Evolutionary conservation across 2,797 vertebrate genomes (phyloP).

Genomic region (Carduelis carduelis): DNA sequence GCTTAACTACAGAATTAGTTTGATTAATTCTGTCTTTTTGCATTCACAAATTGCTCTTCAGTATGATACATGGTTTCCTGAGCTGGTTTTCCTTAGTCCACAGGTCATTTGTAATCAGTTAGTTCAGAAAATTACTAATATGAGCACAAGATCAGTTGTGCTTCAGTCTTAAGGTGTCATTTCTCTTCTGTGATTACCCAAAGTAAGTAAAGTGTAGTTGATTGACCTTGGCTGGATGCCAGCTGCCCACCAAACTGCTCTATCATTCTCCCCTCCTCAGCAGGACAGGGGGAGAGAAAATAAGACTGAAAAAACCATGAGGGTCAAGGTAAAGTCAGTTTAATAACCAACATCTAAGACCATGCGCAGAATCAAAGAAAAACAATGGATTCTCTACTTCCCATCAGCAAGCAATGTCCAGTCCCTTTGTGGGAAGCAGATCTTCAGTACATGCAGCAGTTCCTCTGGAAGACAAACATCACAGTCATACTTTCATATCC

Average conservation of each 20-base stretch:
- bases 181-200: not conserved
- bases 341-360: not conserved
- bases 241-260: not conserved
- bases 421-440: not conserved
- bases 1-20: not conserved
- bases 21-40: not conserved
- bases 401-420: not conserved
- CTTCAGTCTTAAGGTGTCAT: not conserved
- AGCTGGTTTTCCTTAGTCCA: not conserved
- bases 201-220: not conserved
- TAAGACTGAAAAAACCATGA: accelerated
- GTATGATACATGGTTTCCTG: not conserved
- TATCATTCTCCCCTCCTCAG: not conserved
- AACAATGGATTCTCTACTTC: not conserved
- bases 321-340: not conserved
- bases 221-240: not conserved
- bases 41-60: not conserved
- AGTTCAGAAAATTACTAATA: not conserved
- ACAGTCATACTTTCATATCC: not conserved
- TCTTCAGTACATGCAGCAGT: not conserved
- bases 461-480: not conserved
- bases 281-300: not conserved
- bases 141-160: not conserved
- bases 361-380: not conserved
- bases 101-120: not conserved